Evolutionary conservation across 2,888 invertebrate species (phyloP).

Genomic region (Lypha dubia): DNA sequence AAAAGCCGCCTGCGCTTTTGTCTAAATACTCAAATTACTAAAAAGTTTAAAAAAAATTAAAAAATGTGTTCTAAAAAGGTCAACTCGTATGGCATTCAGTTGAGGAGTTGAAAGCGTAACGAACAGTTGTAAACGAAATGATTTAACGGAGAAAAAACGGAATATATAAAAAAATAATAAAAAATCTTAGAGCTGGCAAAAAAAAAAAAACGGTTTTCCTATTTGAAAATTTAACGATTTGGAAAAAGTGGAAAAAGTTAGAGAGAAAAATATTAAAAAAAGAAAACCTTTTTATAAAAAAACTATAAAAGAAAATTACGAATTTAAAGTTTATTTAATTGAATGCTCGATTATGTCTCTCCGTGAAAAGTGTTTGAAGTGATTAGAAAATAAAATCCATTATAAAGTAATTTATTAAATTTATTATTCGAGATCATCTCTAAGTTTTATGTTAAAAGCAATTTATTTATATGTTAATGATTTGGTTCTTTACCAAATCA

Average conservation of each 20-base stretch:
- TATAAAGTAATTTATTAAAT: no score
- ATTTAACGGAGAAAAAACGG: conserved; percentile 44
- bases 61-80: conserved; percentile 40
- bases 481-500: no score
- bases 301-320: no score
- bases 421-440: no score
- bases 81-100: conserved; percentile 43
- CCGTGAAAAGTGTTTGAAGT: no score
- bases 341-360: no score
- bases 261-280: no score
- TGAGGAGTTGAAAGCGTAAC: conserved; percentile 66
- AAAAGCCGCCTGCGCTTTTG: conserved; percentile 18
- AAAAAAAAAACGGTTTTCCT: conserved; percentile 34
- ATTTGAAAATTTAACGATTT: conserved; percentile 23
- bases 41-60: not conserved
- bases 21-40: not conserved
- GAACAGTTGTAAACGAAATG: conserved; percentile 43
- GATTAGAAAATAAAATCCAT: no score
- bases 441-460: no score
- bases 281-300: no score
- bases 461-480: no score
- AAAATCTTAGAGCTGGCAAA: not conserved
- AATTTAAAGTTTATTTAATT: no score
- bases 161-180: not conserved
- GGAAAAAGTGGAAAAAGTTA: conserved; percentile 9